Percentiles rank a stretch among this genome's conserved stretches.
These are phyloP conservation scores for Cochlearius cochlearius DNA, from an alignment of 2,113 vertebrate genomes.

Conservation along the genomic window DNA sequence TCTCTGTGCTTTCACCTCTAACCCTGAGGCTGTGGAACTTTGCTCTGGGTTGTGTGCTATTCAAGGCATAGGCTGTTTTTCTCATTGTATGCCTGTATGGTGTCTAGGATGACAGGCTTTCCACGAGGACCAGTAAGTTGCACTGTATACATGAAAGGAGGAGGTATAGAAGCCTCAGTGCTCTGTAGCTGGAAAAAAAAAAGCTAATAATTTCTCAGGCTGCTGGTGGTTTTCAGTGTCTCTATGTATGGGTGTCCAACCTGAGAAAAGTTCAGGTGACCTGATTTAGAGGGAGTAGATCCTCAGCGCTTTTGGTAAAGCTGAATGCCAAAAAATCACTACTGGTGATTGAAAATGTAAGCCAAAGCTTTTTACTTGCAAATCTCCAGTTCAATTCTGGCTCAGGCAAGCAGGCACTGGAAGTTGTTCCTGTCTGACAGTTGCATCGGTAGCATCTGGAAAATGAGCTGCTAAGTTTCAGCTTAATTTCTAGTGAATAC, in stretches of 20 bases:
- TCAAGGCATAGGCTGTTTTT: not conserved
- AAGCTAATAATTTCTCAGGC: not conserved
- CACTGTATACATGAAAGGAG: not conserved
- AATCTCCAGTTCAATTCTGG: constrained; percentile 47
- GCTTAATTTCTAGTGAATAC: constrained; percentile 53
- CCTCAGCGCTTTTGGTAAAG: not conserved
- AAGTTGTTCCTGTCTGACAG: constrained; percentile 47
- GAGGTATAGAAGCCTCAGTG: not conserved
- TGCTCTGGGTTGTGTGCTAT: not conserved
- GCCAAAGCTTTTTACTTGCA: constrained; percentile 49
- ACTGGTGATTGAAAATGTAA: not conserved
- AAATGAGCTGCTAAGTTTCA: constrained; percentile 60
- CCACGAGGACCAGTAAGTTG: not conserved
- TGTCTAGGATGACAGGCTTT: not conserved
- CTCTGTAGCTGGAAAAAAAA: not conserved
- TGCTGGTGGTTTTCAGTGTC: not conserved
- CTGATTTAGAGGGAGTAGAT: not conserved
- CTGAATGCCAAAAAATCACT: not conserved
- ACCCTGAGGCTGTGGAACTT: not conserved
- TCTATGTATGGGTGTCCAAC: not conserved
- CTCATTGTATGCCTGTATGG: not conserved
- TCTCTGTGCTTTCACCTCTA: not conserved
- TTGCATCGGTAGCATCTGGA: constrained; percentile 57
- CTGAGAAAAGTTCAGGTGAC: not conserved
- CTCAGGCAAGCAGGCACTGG: constrained; percentile 38